These are phyloP conservation scores for Aspiorhynchus laticeps DNA, from an alignment of 2,113 vertebrate genomes.

Conservation along the genomic window DNA sequence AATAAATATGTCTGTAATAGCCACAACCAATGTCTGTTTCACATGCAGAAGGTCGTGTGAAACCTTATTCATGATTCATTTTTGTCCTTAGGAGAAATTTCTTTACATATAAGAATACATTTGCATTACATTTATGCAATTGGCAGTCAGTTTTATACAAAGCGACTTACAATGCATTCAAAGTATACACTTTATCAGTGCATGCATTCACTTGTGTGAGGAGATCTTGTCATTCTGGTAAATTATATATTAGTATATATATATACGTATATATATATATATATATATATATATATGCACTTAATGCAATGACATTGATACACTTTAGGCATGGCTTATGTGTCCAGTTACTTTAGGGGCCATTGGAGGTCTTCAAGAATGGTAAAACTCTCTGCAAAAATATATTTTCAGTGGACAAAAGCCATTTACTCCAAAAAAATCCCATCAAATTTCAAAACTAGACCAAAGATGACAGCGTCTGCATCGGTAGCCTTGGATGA, in stretches of 20 bases:
- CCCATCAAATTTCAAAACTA: conserved; percentile 13
- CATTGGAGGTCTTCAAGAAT: not conserved
- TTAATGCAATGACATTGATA: too few relatives aligned
- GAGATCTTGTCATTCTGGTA: too few relatives aligned
- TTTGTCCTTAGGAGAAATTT: conserved; percentile 45
- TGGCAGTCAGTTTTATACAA: not conserved
- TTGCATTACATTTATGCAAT: not conserved
- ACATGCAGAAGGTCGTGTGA: conserved; percentile 67
- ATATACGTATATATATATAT: too few relatives aligned
- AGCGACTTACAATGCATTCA: not conserved
- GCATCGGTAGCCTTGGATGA: conserved; percentile 18
- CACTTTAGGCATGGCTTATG: too few relatives aligned
- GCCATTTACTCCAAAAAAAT: not conserved
- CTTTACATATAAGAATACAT: conserved; percentile 32
- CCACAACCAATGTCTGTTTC: conserved; percentile 47
- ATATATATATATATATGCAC: too few relatives aligned
- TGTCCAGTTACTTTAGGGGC: not conserved
- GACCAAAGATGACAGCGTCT: conserved; percentile 38
- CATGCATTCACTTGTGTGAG: not conserved
- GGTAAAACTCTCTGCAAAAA: not conserved
- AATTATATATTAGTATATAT: too few relatives aligned
- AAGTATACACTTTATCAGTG: not conserved
- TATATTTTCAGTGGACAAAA: not conserved
- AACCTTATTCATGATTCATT: conserved; percentile 54
- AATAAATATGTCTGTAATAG: too few relatives aligned